Evolutionary conservation across 2,797 vertebrate genomes (phyloP).

Genomic region (Syngnathus acus): DNA sequence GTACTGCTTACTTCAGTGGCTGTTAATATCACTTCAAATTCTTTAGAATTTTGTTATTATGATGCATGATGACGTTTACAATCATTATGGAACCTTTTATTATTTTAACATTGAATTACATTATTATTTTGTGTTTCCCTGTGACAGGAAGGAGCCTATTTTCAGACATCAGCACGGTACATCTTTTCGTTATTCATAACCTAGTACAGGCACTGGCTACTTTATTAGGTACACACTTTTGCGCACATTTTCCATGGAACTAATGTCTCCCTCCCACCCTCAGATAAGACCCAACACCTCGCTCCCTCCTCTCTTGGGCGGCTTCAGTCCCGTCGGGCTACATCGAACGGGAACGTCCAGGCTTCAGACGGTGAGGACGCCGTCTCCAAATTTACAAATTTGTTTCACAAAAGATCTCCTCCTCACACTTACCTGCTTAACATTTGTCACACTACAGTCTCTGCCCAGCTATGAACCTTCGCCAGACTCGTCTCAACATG

Average conservation of each 20-base stretch:
- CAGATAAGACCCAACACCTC: slow-evolving; percentile 74
- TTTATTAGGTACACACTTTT: not conserved
- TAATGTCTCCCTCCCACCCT: not conserved
- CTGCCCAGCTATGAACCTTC: not conserved
- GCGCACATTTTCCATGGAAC: not conserved
- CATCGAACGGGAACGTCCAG: slow-evolving; percentile 63
- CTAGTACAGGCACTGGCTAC: not conserved
- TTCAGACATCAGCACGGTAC: slow-evolving; percentile 46
- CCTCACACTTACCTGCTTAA: not conserved
- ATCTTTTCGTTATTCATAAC: slow-evolving; percentile 4
- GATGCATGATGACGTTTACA: not conserved
- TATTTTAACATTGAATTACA: slow-evolving; percentile 37
- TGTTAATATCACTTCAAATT: not conserved
- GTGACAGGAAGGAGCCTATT: slow-evolving; percentile 38
- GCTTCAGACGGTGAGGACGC: slow-evolving; percentile 74
- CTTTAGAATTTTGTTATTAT: not conserved
- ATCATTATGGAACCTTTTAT: not conserved
- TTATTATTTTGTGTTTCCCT: not conserved
- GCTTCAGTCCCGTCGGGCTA: slow-evolving; percentile 75
- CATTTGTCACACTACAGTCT: not conserved
- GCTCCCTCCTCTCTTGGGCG: slow-evolving; percentile 78
- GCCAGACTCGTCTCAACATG: not conserved
- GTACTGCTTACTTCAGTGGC: not conserved
- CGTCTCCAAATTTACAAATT: not conserved
- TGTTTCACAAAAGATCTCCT: not conserved